Percentiles rank a stretch among this genome's conserved stretches.
Conservation (phyloP, 1,140 invertebrate species). For the Drosophila sproati region DNA sequence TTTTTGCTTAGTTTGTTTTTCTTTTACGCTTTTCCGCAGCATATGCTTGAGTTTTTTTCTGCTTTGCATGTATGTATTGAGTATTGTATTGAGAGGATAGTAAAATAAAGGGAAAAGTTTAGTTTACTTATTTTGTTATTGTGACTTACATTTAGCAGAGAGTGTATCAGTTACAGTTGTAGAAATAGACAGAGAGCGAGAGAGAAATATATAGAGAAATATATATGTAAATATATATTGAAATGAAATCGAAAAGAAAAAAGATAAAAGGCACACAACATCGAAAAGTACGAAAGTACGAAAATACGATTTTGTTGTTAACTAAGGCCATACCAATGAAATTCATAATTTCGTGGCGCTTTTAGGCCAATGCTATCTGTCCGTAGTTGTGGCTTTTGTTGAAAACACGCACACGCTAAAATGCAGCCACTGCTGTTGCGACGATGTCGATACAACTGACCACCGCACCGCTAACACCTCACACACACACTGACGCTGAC, state of each 20-base stretch:
- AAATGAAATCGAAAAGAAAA: slow-evolving; percentile 24
- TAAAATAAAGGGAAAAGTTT: slow-evolving; percentile 21
- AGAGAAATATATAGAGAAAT: slow-evolving; percentile 22
- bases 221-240: slow-evolving; percentile 11
- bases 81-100: too few species aligned
- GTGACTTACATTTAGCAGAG: slow-evolving; percentile 65
- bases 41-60: slow-evolving; percentile 50
- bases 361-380: slow-evolving; percentile 83
- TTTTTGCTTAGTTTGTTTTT: slow-evolving; percentile 51
- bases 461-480: slow-evolving; percentile 38
- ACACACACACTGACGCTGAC: slow-evolving; percentile 40
- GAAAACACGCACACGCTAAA: slow-evolving; percentile 31
- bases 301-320: slow-evolving; percentile 10
- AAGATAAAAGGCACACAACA: slow-evolving; percentile 36
- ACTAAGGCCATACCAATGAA: slow-evolving; percentile 80
- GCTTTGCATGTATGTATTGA: too few species aligned
- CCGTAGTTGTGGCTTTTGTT: slow-evolving; percentile 64
- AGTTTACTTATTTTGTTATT: slow-evolving; percentile 27
- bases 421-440: slow-evolving; percentile 58
- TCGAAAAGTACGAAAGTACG: not conserved
- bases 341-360: slow-evolving; percentile 84
- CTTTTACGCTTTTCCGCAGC: slow-evolving; percentile 28
- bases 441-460: slow-evolving; percentile 31
- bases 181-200: slow-evolving; percentile 25
- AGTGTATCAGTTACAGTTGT: slow-evolving; percentile 44